Evolutionary conservation across 2,888 invertebrate genomes (phyloP), one percentile per base, ranked within the genome.

Genomic region (Drosophila phalerata): DNA sequence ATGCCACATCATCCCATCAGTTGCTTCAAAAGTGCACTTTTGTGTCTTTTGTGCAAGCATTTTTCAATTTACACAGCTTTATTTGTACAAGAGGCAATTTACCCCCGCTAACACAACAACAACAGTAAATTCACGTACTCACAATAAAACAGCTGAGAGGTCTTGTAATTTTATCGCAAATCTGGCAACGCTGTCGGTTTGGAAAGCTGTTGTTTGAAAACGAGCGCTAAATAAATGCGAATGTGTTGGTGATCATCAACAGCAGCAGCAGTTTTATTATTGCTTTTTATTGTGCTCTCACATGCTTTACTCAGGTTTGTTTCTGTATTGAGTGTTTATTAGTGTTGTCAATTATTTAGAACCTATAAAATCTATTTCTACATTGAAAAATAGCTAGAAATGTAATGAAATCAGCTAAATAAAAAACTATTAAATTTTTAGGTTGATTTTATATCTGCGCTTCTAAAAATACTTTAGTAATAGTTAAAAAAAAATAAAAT

Each of bases 121-220:
- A 2, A 32, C n/a, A 8, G 22, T 34, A 40, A 40, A 19, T 58
- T n/a, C 2, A 9, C 17, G n/a, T 22, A 15, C 32, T 38, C 5
- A 47, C 40, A 65, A 32, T 17, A n/a, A 70, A 84, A 70, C 83
- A 87, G 85, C 85, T 87, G 85, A 65, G 65, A 30, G 34, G 17
- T 56, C 49, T 65, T 72, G 76, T 69, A 73, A 70, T 32, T 5
- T 53, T 19, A 17, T 11, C 1, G 9, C 0, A 17, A 22, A 25
- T 87, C 70, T 73, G 82, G 82, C 80, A 85, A 77, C 85, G 25
- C 70, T 64, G 19, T 6, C 13, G 22, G 48, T 38, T 56, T 60
- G 42, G 25, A 64, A 83, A 74, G 78, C 64, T 30, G 53, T 86
- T 58, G 52, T 49, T 76, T 64, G 57, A 56, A 56, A 70, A 25